Percentiles rank a stretch among this genome's conserved stretches.
Evolutionary conservation across 1,140 invertebrate species (phyloP).

Genomic region (Tetranychus cinnabarinus): DNA sequence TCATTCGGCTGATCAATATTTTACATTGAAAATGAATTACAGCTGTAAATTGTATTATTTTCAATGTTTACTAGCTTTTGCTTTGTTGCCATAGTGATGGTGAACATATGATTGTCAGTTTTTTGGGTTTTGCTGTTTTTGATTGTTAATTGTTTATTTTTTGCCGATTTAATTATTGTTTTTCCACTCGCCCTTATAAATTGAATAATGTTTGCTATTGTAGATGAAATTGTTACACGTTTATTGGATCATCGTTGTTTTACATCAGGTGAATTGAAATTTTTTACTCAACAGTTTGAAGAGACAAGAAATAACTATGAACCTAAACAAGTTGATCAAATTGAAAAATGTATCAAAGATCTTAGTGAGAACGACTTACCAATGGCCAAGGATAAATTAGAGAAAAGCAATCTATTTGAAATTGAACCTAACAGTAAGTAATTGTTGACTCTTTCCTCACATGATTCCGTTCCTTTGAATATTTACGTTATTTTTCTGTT

Average conservation of each 20-base stretch:
- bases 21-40: too few relatives aligned
- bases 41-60: too few relatives aligned
- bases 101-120: too few relatives aligned
- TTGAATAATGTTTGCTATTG: conserved; percentile 24
- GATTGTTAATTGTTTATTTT: too few relatives aligned
- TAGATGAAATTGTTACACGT: background rate
- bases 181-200: background rate
- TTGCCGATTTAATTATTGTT: too few relatives aligned
- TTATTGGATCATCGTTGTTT: background rate
- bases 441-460: background rate
- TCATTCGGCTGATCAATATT: too few relatives aligned
- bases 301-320: background rate
- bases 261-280: background rate
- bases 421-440: background rate
- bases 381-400: background rate
- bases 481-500: background rate
- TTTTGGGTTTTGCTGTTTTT: too few relatives aligned
- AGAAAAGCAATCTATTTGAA: background rate
- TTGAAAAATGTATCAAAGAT: background rate
- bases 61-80: too few relatives aligned
- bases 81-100: too few relatives aligned
- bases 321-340: background rate
- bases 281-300: background rate
- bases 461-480: background rate
- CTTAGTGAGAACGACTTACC: background rate